A percentile compares a stretch with the other conserved stretches of the same genome.
Evolutionary conservation across 2,113 vertebrate genomes (phyloP).

Genomic region (Ciconia maguari): DNA sequence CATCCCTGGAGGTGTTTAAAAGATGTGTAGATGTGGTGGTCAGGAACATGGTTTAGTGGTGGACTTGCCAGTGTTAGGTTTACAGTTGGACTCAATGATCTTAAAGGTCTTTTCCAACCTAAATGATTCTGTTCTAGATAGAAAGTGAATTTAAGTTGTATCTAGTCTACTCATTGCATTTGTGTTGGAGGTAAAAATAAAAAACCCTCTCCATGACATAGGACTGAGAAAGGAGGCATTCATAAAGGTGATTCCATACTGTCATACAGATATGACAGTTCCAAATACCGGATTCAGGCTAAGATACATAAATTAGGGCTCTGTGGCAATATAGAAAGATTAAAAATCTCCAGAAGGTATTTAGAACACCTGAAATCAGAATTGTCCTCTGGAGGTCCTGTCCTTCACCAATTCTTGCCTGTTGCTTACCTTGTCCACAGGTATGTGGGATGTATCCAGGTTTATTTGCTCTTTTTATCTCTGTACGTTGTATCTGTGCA

Average conservation of each 20-base stretch:
- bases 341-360: neutral
- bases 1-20: too few relatives aligned
- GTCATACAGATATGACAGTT: neutral
- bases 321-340: neutral
- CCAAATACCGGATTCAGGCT: neutral
- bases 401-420: neutral
- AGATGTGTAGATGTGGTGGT: too few relatives aligned
- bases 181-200: neutral
- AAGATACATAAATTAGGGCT: neutral
- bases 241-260: neutral
- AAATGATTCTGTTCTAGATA: neutral
- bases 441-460: neutral
- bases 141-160: neutral
- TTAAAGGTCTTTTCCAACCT: too few relatives aligned
- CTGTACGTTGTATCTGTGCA: neutral
- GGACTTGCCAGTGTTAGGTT: too few relatives aligned
- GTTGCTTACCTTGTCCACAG: neutral
- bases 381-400: neutral
- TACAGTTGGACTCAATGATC: too few relatives aligned
- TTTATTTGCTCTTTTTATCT: neutral
- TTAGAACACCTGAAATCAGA: neutral
- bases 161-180: neutral
- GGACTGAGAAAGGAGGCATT: neutral
- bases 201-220: neutral
- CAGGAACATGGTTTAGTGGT: too few relatives aligned